Conservation (phyloP, 2,797 vertebrate genomes). For the Epinephelus coioides region DNA sequence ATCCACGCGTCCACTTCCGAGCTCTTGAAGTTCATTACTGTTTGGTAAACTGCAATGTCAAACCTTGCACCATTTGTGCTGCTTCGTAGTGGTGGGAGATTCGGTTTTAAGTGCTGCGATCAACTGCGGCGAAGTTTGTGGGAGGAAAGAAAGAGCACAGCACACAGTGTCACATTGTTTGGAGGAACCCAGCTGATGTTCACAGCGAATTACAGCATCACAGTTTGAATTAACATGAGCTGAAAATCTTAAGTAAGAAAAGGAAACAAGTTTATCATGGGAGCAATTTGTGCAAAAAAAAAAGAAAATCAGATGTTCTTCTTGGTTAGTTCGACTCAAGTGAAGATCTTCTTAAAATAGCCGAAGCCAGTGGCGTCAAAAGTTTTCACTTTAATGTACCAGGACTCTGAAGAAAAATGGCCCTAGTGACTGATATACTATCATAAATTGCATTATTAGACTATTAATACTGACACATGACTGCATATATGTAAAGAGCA, state of each 20-base stretch:
- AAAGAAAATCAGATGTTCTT: conserved; percentile 50
- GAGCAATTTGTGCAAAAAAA: conserved; percentile 23
- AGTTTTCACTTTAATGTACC: not conserved
- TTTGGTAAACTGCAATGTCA: conserved; percentile 40
- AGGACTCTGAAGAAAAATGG: not conserved
- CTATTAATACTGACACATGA: not conserved
- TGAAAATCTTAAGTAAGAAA: conserved; percentile 10
- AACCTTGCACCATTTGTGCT: conserved; percentile 20
- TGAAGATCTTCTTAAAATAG: conserved; percentile 5
- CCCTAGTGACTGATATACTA: not conserved
- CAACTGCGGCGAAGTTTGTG: not conserved
- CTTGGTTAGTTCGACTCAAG: not conserved
- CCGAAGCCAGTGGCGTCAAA: not conserved
- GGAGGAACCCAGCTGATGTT: conserved; percentile 44
- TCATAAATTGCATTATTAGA: not conserved
- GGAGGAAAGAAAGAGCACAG: conserved; percentile 15
- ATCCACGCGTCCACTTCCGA: conserved; percentile 56
- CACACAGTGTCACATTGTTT: conserved; percentile 36
- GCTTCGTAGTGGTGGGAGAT: conserved; percentile 20
- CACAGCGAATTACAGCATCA: conserved; percentile 46
- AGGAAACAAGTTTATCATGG: conserved; percentile 31
- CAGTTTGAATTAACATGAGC: conserved; percentile 31
- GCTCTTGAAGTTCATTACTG: conserved; percentile 41
- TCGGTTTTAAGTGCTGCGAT: conserved; percentile 17
- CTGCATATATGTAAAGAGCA: not conserved